phyloP scores from a whole-genome alignment of 2,113 vertebrate genomes.

The Scolopax mira region DNA sequence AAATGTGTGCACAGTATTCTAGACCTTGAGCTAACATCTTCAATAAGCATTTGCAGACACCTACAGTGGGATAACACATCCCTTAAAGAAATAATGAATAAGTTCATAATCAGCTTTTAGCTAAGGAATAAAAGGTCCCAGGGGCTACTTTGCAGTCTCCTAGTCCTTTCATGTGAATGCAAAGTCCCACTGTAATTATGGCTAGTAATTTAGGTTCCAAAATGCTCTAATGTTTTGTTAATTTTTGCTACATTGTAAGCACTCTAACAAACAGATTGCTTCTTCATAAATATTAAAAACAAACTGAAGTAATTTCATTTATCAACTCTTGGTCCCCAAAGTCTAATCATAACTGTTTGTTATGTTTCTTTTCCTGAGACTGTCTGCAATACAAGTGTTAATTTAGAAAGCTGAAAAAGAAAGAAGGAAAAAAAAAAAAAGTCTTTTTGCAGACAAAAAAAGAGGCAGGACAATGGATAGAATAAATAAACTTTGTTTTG shows the following conservation, averaged over 20 bases:
- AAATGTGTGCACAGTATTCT: neutral
- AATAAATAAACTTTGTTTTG: neutral
- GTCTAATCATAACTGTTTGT: neutral
- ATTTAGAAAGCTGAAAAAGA: neutral
- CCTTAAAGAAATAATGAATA: neutral
- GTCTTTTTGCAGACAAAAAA: neutral
- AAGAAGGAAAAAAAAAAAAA: neutral
- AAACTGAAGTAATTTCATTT: neutral
- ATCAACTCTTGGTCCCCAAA: neutral
- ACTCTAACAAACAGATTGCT: neutral
- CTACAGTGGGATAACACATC: neutral
- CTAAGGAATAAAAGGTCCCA: neutral
- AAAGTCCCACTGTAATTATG: neutral
- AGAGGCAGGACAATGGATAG: neutral
- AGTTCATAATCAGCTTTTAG: neutral
- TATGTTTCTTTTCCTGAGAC: neutral
- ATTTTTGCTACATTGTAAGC: neutral
- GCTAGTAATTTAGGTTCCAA: neutral
- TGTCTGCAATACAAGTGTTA: neutral
- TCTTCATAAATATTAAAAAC: slow-evolving; percentile 31
- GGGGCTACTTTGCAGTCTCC: neutral
- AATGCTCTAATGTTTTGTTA: neutral
- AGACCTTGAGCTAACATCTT: neutral
- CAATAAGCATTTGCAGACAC: neutral
- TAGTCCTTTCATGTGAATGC: neutral